Base-by-base conservation (phyloP, 2,888 invertebrate species). In the Drosophila mercatorum region DNA sequence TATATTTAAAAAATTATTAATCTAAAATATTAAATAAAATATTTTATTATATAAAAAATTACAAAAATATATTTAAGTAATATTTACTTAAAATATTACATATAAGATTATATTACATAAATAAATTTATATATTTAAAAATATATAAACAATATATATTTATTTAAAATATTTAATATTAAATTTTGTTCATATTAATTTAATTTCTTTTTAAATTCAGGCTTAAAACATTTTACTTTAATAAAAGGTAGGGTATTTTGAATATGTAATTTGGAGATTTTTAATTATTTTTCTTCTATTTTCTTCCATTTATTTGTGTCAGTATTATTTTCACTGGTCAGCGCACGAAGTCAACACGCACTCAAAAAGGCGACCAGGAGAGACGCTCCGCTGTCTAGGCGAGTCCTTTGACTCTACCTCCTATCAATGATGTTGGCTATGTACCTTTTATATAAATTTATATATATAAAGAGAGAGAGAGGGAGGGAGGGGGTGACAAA, bases 261-360 rank as follows among this genome's bases (percentile, higher is more conserved):
- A 12, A 22, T 5, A 49, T 31, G 49, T n/a, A n/a, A 49, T 26
- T 34, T 34, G 3, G 34, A 34, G 17, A 34, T 6, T 51, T 51
- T 51, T 34, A 51, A 51, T 49, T 49, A 31, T 28, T 7, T 41
- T n/a, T 26, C 11, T 36, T 36, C 10, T 59, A 34, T 61, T 26
- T 67, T 49, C 36, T 5, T 17, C 17, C 17, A 53, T 38, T 60
- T 61, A 51, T 28, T 14, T 46, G 8, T 36, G 10, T 22, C 4
- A 7, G 47, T 41, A 55, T 17, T 12, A n/a, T 38, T 34, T 47
- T 51, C 52, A 47, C 61, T 46, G 46, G 7, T 26, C 46, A 12
- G 17, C 53, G 26, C 14, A 34, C 41, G 10, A 5, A 63, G 43
- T 55, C 44, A 47, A 64, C 56, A 71, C 62, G 71, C 77, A 71